Percentiles rank a stretch among this genome's conserved stretches.
phyloP scores from a whole-genome alignment of 2,113 vertebrate genomes.

The Clarias gariepinus region DNA sequence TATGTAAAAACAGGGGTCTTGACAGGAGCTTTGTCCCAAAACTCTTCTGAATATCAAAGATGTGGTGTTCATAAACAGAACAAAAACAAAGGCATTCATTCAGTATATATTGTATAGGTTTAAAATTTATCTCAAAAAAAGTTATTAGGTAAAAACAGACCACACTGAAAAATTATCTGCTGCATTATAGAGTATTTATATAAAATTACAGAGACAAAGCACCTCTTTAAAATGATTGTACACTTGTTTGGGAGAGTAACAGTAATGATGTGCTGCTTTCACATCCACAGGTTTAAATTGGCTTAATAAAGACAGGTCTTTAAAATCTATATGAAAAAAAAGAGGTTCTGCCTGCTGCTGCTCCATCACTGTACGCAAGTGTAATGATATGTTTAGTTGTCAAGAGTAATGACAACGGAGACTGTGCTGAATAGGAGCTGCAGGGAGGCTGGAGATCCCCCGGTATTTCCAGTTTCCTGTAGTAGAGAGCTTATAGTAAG shows the following conservation, averaged over 20 bases:
- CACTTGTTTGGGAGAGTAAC: not conserved
- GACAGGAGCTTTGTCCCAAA: not conserved
- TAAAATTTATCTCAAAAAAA: not conserved
- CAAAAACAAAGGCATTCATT: not conserved
- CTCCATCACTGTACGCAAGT: not conserved
- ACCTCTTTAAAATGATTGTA: not conserved
- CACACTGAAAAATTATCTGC: constrained; percentile 13
- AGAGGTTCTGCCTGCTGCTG: not conserved
- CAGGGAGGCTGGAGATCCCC: constrained; percentile 5
- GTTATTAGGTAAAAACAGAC: not conserved
- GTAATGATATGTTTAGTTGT: constrained; percentile 37
- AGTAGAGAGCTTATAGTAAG: constrained; percentile 7
- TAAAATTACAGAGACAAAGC: not conserved
- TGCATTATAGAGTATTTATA: not conserved
- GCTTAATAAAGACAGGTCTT: not conserved
- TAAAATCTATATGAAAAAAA: not conserved
- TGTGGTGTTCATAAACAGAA: not conserved
- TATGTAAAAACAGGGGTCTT: constrained; percentile 31
- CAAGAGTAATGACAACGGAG: constrained; percentile 21
- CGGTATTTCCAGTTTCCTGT: constrained; percentile 21
- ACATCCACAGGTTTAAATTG: not conserved
- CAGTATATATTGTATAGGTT: not conserved
- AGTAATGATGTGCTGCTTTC: not conserved
- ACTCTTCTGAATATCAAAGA: constrained; percentile 6
- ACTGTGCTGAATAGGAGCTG: not conserved